Percentiles rank a stretch among this genome's conserved stretches.
Evolutionary conservation across 2,888 invertebrate genomes (phyloP).

Genomic region (Thyatira batis): DNA sequence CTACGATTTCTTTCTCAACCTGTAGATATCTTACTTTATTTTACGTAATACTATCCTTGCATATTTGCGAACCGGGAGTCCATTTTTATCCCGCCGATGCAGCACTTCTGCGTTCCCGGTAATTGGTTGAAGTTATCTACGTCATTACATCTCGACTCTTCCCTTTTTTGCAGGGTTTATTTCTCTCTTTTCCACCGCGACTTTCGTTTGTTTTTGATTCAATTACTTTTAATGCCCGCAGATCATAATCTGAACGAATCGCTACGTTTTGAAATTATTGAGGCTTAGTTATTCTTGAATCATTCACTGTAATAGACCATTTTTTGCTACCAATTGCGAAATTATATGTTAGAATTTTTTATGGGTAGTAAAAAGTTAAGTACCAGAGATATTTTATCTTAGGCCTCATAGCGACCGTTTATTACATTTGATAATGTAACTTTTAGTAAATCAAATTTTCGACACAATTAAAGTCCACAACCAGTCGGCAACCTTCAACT

Average conservation of each 20-base stretch:
- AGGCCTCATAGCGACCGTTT: no score
- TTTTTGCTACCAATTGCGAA: conserved; percentile 17
- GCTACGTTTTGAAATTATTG: conserved; percentile 44
- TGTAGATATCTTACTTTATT: conserved; percentile 44
- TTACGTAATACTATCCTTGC: conserved; percentile 60
- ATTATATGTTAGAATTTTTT: no score
- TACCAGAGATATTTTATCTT: no score
- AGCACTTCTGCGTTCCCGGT: conserved; percentile 71
- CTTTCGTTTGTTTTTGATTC: conserved; percentile 78
- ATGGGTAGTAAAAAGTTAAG: no score
- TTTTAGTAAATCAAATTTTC: conserved; percentile 20
- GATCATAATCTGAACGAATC: conserved; percentile 50
- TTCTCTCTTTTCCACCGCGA: conserved; percentile 63
- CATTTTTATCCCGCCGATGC: conserved; percentile 76
- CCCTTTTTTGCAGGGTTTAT: conserved; percentile 69
- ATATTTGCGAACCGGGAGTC: conserved; percentile 67
- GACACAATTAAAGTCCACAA: not conserved
- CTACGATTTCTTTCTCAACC: conserved; percentile 5
- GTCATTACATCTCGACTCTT: conserved; percentile 79
- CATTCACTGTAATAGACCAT: conserved; percentile 20
- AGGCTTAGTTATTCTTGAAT: conserved; percentile 37
- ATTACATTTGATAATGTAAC: conserved; percentile 15
- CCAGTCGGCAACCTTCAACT: conserved; percentile 38
- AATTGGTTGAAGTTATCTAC: conserved; percentile 81
- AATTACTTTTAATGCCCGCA: conserved; percentile 71